These are phyloP conservation scores for Salvelinus alpinus DNA, from an alignment of 2,113 vertebrate genomes.

Conservation along the genomic window DNA sequence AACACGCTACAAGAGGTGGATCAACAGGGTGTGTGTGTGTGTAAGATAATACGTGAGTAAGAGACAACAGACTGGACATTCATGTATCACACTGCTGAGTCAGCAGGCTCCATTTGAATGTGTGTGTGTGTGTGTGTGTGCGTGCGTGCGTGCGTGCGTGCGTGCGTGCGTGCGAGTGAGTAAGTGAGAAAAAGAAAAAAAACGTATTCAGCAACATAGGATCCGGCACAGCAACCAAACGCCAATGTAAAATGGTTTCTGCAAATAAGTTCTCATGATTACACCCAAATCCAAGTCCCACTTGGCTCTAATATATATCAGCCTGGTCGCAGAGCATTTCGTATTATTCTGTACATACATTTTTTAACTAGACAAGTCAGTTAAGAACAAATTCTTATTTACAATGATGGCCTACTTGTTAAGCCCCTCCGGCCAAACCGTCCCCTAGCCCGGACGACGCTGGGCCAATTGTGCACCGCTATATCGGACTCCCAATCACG, in stretches of 20 bases:
- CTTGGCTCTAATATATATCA: background rate
- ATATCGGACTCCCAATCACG: no score
- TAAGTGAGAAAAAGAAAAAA: background rate
- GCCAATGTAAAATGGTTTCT: background rate
- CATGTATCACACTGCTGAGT: constrained; percentile 45
- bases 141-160: background rate
- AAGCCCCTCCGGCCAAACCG: no score
- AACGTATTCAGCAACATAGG: background rate
- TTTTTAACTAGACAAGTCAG: no score
- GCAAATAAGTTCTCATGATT: background rate
- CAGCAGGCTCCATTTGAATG: constrained; percentile 36
- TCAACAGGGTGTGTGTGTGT: constrained; percentile 3
- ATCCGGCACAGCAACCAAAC: background rate
- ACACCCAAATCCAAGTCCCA: background rate
- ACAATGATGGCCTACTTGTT: no score
- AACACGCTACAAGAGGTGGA: no score
- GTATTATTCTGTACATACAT: no score
- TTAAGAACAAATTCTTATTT: no score
- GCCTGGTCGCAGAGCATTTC: background rate
- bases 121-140: constrained; percentile 1
- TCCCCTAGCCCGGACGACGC: no score
- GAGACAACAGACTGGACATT: constrained; percentile 42
- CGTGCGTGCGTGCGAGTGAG: no score
- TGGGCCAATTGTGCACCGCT: no score
- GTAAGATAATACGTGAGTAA: constrained; percentile 11